phyloP scores from a whole-genome alignment of 2,113 vertebrate species.

The Hemichromis elongatus region DNA sequence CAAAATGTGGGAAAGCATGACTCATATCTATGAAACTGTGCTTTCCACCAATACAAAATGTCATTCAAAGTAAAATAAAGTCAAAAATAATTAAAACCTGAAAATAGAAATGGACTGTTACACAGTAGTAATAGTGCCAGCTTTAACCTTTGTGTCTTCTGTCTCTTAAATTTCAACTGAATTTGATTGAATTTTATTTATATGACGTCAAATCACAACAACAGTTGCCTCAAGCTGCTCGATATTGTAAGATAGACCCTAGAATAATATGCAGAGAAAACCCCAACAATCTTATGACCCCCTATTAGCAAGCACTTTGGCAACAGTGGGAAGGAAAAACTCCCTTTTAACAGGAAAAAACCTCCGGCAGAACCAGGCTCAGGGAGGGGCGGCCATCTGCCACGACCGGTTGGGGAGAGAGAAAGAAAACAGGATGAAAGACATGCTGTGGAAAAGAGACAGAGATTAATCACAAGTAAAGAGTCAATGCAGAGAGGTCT shows the following conservation, averaged over 20 bases:
- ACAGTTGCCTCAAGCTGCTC: rapidly evolving
- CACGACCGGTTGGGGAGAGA: not conserved
- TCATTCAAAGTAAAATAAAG: not conserved
- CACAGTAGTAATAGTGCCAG: not conserved
- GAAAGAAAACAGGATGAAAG: not conserved
- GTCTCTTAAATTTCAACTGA: not conserved
- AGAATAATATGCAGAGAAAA: not conserved
- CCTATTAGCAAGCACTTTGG: not conserved
- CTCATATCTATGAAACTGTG: not conserved
- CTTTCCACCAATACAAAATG: not conserved
- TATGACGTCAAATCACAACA: not conserved
- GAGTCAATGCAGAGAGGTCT: not conserved
- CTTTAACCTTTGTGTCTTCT: not conserved
- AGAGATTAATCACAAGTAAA: not conserved
- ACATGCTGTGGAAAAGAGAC: rapidly evolving
- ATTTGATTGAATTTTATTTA: not conserved
- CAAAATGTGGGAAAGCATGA: not conserved
- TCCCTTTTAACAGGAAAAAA: not conserved
- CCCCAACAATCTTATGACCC: not conserved
- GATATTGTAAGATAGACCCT: not conserved
- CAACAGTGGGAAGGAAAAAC: not conserved
- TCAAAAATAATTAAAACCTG: too few relatives aligned
- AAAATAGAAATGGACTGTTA: rapidly evolving
- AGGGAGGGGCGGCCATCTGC: not conserved
- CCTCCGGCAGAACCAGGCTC: rapidly evolving